These are phyloP conservation scores for Pseudococcus longispinus DNA, from an alignment of 2,888 invertebrate species.

Conservation along the genomic window DNA sequence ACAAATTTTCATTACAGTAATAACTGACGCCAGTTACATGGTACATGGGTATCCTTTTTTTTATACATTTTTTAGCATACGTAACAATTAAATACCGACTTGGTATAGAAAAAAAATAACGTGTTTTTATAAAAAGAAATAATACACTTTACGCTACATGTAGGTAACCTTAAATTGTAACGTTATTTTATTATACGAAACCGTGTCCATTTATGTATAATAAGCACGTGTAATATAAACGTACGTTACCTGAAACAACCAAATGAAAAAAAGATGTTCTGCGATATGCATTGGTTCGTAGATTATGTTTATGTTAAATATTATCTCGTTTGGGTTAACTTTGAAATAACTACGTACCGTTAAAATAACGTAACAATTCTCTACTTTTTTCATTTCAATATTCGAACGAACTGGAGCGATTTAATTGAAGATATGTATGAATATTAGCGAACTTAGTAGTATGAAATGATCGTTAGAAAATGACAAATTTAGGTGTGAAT, in stretches of 20 bases:
- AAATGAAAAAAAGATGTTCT: neutral
- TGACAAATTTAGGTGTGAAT: neutral
- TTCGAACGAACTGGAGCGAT: neutral
- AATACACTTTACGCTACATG: slow-evolving; percentile 7
- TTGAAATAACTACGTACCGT: slow-evolving; percentile 22
- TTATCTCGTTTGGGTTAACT: slow-evolving; percentile 16
- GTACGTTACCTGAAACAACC: slow-evolving; percentile 15
- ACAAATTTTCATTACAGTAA: slow-evolving; percentile 6
- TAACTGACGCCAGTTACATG: slow-evolving; percentile 29
- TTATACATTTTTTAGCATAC: neutral
- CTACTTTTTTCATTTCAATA: neutral
- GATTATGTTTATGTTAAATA: slow-evolving; percentile 26
- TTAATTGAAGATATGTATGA: neutral
- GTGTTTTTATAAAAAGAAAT: neutral
- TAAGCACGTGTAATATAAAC: slow-evolving; percentile 7
- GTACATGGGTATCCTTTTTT: neutral
- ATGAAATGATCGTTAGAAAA: neutral
- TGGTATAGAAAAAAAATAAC: neutral
- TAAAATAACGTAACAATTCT: slow-evolving; percentile 40
- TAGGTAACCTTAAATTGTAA: slow-evolving; percentile 31
- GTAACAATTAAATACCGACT: neutral
- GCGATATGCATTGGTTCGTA: slow-evolving; percentile 12
- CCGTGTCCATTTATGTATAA: slow-evolving; percentile 5
- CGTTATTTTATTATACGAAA: slow-evolving; percentile 30
- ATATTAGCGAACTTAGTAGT: neutral